Evolutionary conservation across 2,113 vertebrate species (phyloP).

Genomic region (Phyllostomus hastatus): DNA sequence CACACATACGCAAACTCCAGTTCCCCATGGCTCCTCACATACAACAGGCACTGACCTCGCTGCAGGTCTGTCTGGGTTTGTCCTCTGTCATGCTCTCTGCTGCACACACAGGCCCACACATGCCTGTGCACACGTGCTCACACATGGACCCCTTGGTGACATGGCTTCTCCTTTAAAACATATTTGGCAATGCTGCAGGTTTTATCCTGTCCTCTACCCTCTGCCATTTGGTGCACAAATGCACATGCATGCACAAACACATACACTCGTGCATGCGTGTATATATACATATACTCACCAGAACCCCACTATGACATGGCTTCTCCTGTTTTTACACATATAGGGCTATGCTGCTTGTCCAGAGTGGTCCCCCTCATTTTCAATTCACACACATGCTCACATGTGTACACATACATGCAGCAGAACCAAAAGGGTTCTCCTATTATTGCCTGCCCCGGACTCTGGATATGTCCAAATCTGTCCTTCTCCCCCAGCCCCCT

Average conservation of each 20-base stretch:
- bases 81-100: neutral
- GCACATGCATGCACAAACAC: neutral
- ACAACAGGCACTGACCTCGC: neutral
- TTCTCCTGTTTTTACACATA: slow-evolving; percentile 60
- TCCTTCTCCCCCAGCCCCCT: neutral
- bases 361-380: neutral
- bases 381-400: neutral
- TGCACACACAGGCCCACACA: neutral
- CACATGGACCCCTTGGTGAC: neutral
- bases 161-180: slow-evolving; percentile 57
- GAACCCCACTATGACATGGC: slow-evolving; percentile 50
- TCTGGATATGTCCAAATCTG: neutral
- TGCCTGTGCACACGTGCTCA: fast-evolving
- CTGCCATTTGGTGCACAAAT: neutral
- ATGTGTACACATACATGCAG: neutral
- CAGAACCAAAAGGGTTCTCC: neutral
- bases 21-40: neutral
- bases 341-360: slow-evolving; percentile 20
- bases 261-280: fast-evolving
- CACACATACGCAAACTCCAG: neutral
- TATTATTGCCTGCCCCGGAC: slow-evolving; percentile 41
- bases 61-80: neutral
- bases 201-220: neutral
- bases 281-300: neutral
- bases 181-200: slow-evolving; percentile 44